phyloP scores from a whole-genome alignment of 2,888 invertebrate genomes.

The Papilio protenor region DNA sequence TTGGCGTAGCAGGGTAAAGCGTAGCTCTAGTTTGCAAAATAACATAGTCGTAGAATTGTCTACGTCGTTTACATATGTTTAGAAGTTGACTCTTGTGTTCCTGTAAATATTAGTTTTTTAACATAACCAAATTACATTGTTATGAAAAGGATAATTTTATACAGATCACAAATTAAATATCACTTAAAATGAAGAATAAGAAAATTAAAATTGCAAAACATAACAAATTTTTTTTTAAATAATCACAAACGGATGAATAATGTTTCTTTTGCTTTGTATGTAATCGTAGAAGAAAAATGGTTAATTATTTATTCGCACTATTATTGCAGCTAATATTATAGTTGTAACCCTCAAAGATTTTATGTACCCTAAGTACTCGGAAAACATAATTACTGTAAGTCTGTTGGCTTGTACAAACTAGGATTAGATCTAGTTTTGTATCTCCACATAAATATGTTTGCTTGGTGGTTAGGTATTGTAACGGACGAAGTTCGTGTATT shows the following conservation, averaged over 20 bases:
- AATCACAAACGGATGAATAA: too few species aligned
- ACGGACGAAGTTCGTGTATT: background rate
- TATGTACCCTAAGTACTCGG: constrained; percentile 54
- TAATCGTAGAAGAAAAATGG: background rate
- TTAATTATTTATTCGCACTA: background rate
- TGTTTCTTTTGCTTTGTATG: background rate
- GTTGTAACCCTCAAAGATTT: constrained; percentile 20
- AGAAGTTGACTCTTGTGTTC: background rate
- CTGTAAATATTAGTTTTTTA: background rate
- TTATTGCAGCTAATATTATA: background rate
- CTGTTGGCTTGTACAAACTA: constrained; percentile 32
- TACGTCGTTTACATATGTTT: background rate
- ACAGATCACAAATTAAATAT: background rate
- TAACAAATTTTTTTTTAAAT: background rate
- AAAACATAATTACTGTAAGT: constrained; percentile 49
- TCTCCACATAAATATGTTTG: constrained; percentile 50
- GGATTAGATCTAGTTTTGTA: constrained; percentile 49
- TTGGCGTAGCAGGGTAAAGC: background rate
- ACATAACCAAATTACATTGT: too few species aligned
- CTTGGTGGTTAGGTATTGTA: constrained; percentile 55
- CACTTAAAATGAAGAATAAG: background rate
- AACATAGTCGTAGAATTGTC: background rate
- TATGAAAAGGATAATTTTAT: background rate
- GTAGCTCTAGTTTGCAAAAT: constrained; percentile 21
- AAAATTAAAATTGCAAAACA: background rate